Conservation (phyloP, 2,113 vertebrate genomes). For the Sander lucioperca region DNA sequence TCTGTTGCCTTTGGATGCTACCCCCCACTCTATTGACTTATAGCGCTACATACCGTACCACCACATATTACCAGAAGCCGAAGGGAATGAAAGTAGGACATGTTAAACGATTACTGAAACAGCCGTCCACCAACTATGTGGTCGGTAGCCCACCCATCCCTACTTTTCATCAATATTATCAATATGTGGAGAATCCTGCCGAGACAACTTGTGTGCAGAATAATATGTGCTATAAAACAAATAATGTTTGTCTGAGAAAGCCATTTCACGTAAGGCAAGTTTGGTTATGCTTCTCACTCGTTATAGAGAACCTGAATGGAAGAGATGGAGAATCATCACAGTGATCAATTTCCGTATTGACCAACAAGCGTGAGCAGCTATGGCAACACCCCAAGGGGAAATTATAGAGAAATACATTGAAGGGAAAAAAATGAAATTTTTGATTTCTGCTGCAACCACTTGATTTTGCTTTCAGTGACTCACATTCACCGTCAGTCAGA, state of each 20-base stretch:
- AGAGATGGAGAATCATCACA: neutral
- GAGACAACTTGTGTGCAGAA: neutral
- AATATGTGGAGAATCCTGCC: neutral
- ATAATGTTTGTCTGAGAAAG: neutral
- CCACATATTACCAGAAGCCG: neutral
- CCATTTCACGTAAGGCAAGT: neutral
- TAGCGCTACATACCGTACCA: neutral
- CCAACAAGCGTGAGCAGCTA: neutral
- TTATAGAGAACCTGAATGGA: neutral
- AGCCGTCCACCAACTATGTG: neutral
- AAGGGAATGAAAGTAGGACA: slow-evolving; percentile 25
- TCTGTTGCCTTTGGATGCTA: neutral
- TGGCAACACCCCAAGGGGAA: neutral
- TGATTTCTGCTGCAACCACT: neutral
- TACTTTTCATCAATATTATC: slow-evolving; percentile 16
- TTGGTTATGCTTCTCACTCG: neutral
- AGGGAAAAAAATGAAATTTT: neutral
- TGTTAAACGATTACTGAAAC: slow-evolving; percentile 25
- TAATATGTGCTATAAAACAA: neutral
- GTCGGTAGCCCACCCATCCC: neutral
- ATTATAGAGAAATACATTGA: neutral
- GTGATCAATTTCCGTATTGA: slow-evolving; percentile 1
- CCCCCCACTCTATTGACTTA: neutral
- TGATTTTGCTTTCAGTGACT: slow-evolving; percentile 7
- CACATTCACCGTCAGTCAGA: slow-evolving; percentile 14